A percentile compares a stretch with the other conserved stretches of the same genome.
Evolutionary conservation across 2,113 vertebrate genomes (phyloP).

Genomic region (Atractosteus spatula): DNA sequence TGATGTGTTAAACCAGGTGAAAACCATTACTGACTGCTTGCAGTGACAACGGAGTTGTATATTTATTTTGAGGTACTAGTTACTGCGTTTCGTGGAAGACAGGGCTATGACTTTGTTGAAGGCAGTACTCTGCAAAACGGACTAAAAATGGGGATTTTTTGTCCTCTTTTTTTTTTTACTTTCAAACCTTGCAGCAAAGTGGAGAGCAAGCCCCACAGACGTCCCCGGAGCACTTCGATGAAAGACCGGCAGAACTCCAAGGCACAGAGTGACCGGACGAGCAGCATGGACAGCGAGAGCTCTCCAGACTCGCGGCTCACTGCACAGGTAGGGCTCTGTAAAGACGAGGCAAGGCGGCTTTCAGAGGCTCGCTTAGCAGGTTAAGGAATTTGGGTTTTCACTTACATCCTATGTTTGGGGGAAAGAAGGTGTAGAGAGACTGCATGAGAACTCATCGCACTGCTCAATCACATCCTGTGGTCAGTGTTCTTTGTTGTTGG

Average conservation of each 20-base stretch:
- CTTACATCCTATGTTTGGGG: no score
- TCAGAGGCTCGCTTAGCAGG: no score
- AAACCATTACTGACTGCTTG: no score
- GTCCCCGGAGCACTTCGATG: slow-evolving; percentile 69
- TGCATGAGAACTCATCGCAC: no score
- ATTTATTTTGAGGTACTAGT: no score
- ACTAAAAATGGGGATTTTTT: neutral
- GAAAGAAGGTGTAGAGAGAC: no score
- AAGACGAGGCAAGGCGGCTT: neutral
- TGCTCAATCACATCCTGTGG: no score
- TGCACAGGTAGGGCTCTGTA: slow-evolving; percentile 48
- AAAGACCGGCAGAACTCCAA: slow-evolving; percentile 71
- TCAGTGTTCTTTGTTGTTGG: no score
- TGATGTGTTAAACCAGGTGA: no score
- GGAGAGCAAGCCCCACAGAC: slow-evolving; percentile 58
- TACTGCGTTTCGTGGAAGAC: no score
- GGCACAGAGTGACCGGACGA: slow-evolving; percentile 62
- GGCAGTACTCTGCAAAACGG: neutral
- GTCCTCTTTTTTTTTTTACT: neutral
- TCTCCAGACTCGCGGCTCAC: slow-evolving; percentile 57
- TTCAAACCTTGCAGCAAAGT: slow-evolving; percentile 48
- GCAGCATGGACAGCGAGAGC: slow-evolving; percentile 69
- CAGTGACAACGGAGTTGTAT: no score
- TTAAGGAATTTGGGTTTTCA: no score
- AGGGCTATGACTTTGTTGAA: neutral